These are phyloP conservation scores for Anthoscopus minutus DNA, from an alignment of 2,113 vertebrate species.

Conservation along the genomic window DNA sequence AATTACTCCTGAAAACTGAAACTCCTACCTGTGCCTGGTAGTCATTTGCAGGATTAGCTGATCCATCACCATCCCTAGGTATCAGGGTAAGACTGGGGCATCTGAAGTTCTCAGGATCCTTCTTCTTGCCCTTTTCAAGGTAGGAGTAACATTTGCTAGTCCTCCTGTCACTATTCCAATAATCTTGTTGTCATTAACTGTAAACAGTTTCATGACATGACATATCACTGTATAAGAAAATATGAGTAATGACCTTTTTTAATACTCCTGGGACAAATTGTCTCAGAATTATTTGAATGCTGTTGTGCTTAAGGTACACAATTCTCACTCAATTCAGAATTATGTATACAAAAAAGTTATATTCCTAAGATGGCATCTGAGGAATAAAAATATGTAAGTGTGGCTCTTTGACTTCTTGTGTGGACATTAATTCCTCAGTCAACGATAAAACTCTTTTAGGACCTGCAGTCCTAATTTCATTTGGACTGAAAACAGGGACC, in stretches of 20 bases:
- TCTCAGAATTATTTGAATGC: neutral
- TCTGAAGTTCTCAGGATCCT: neutral
- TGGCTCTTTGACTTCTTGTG: neutral
- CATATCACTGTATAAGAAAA: neutral
- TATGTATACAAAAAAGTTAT: neutral
- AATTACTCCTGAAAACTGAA: neutral
- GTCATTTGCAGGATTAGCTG: neutral
- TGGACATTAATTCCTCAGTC: neutral
- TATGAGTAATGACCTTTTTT: neutral
- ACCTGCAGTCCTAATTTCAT: neutral
- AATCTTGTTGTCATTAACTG: neutral
- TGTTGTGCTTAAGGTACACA: neutral
- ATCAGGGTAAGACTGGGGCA: neutral
- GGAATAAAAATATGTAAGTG: neutral
- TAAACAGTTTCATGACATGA: neutral
- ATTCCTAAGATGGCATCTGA: neutral
- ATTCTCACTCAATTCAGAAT: neutral
- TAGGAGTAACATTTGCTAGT: neutral
- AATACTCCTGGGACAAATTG: neutral
- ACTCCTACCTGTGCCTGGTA: neutral
- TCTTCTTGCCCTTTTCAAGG: neutral
- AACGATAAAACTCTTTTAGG: neutral
- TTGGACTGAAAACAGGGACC: neutral
- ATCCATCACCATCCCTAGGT: neutral
- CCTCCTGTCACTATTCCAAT: neutral